Evolutionary conservation across 2,888 invertebrate species (phyloP).

Genomic region (Priocnemis perturbator): DNA sequence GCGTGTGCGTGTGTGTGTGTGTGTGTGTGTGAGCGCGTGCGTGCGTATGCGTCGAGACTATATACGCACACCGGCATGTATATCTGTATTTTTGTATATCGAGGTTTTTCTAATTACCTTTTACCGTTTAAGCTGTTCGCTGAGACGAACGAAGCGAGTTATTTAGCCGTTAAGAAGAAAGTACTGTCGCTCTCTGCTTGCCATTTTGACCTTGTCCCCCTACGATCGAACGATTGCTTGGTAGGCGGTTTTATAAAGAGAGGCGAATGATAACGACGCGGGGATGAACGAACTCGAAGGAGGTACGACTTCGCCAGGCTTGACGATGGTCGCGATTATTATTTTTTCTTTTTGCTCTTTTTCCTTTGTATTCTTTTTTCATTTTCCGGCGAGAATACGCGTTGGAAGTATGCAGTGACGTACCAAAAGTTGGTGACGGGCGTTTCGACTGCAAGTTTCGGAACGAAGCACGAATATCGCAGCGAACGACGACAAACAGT

Average conservation of each 20-base stretch:
- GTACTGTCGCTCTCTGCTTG: slow-evolving; percentile 63
- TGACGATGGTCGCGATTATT: neutral
- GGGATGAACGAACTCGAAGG: slow-evolving; percentile 35
- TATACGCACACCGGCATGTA: slow-evolving; percentile 35
- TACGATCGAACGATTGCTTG: slow-evolving; percentile 44
- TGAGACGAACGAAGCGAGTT: slow-evolving; percentile 53
- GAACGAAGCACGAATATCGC: no score
- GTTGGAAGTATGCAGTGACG: no score
- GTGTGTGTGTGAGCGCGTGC: neutral
- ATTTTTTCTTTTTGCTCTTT: slow-evolving; percentile 1
- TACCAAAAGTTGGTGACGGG: no score
- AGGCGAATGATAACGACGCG: slow-evolving; percentile 15
- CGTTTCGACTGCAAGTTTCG: no score
- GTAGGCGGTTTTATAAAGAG: slow-evolving; percentile 29
- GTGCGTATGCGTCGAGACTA: slow-evolving; percentile 15
- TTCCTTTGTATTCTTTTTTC: neutral
- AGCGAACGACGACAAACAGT: no score
- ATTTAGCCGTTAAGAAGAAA: slow-evolving; percentile 61
- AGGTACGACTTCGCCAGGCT: slow-evolving; percentile 12
- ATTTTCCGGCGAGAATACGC: no score
- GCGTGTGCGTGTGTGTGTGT: neutral
- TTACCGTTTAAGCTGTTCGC: slow-evolving; percentile 63
- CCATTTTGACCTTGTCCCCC: slow-evolving; percentile 64
- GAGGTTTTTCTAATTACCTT: slow-evolving; percentile 67
- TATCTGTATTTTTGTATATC: slow-evolving; percentile 73